These are phyloP conservation scores for Columbina picui DNA, from an alignment of 2,113 vertebrate species.

Conservation along the genomic window DNA sequence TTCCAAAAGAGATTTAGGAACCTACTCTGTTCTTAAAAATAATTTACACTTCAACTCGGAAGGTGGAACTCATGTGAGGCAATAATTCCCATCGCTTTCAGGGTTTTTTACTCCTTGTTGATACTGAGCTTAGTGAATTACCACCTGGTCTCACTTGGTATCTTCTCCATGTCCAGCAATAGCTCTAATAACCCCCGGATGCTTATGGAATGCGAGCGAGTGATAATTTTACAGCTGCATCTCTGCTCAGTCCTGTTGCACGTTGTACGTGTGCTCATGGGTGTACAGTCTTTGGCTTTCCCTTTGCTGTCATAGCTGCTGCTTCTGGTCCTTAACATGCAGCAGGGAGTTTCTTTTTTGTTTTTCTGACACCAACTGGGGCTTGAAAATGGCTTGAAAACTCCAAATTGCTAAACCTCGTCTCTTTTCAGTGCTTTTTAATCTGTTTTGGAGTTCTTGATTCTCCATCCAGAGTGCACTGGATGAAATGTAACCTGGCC, in stretches of 20 bases:
- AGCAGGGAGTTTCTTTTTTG: neutral
- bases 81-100: neutral
- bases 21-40: neutral
- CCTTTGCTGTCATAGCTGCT: neutral
- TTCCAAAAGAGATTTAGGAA: neutral
- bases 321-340: neutral
- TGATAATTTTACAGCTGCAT: neutral
- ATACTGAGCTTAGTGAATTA: neutral
- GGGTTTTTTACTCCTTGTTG: neutral
- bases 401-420: neutral
- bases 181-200: neutral
- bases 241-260: neutral
- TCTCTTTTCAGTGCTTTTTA: neutral
- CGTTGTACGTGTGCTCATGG: neutral
- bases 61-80: neutral
- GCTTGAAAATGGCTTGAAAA: neutral
- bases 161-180: accelerated
- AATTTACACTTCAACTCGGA: neutral
- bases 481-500: neutral
- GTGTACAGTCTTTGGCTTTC: neutral
- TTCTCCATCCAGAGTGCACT: neutral
- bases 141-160: neutral
- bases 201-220: neutral
- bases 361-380: neutral
- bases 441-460: neutral